Conservation (phyloP, 2,113 vertebrate species). For the Rhinoderma darwinii region DNA sequence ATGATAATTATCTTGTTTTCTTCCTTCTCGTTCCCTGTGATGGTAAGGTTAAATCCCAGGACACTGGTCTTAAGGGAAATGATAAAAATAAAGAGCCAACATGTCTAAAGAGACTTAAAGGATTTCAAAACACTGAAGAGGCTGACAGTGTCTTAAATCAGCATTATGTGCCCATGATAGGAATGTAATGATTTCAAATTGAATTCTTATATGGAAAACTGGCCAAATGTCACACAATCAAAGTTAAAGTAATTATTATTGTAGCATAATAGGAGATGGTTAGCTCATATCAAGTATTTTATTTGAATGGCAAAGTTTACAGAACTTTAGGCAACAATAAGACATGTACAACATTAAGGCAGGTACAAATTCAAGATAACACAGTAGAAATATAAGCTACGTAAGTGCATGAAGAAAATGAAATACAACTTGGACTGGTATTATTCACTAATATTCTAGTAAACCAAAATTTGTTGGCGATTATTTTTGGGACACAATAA, state of each 20-base stretch:
- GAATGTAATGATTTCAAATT: constrained; percentile 3
- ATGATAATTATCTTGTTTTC: constrained; percentile 59
- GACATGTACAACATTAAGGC: too few species aligned
- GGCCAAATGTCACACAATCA: neutral
- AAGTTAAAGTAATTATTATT: neutral
- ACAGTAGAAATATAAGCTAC: neutral
- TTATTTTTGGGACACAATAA: too few species aligned
- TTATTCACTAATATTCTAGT: too few species aligned
- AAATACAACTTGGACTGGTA: too few species aligned
- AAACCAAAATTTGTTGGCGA: too few species aligned
- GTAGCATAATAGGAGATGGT: neutral
- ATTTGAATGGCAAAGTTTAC: neutral
- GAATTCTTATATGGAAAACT: neutral
- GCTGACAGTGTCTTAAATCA: constrained; percentile 40
- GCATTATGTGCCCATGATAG: neutral
- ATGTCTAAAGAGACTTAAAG: constrained; percentile 51
- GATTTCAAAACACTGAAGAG: constrained; percentile 42
- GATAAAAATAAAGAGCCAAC: constrained; percentile 51
- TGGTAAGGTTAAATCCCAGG: constrained; percentile 56
- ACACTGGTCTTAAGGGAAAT: constrained; percentile 55
- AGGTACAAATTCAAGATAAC: neutral
- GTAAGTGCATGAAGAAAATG: too few species aligned
- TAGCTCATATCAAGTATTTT: neutral
- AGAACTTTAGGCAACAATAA: neutral
- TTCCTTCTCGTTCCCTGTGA: constrained; percentile 50